phyloP scores from a whole-genome alignment of 2,888 invertebrate species.

The Sphaerophoria taeniata region DNA sequence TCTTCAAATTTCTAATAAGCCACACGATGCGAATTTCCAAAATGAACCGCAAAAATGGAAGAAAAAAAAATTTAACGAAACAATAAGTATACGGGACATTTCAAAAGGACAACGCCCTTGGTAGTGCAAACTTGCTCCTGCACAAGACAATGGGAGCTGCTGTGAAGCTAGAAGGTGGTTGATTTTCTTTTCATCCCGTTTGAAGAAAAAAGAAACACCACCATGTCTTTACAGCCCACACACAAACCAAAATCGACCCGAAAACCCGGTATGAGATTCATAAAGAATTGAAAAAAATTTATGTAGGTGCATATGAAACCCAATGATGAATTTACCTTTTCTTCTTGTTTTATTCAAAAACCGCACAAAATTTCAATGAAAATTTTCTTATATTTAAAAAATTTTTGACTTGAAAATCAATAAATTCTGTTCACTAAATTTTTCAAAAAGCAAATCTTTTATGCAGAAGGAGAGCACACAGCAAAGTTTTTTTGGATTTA shows the following conservation, averaged over 20 bases:
- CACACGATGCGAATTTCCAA: slow-evolving; percentile 25
- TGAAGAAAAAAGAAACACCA: slow-evolving; percentile 22
- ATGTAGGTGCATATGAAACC: not conserved
- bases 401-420: slow-evolving; percentile 63
- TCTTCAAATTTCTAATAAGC: not conserved
- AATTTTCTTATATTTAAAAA: slow-evolving; percentile 31
- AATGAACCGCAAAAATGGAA: slow-evolving; percentile 23
- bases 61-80: slow-evolving; percentile 22
- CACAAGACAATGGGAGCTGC: not conserved
- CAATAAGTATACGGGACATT: slow-evolving; percentile 37
- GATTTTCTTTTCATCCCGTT: slow-evolving; percentile 20
- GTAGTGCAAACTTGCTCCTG: slow-evolving; percentile 33
- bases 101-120: slow-evolving; percentile 77
- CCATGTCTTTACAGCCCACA: not conserved
- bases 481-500: slow-evolving; percentile 24
- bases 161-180: slow-evolving; percentile 24
- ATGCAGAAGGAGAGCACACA: slow-evolving; percentile 57
- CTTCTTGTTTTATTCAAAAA: slow-evolving; percentile 28
- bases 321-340: slow-evolving; percentile 48
- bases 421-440: slow-evolving; percentile 32
- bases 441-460: slow-evolving; percentile 19
- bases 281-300: not conserved
- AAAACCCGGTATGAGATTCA: slow-evolving; percentile 4
- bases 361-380: slow-evolving; percentile 66
- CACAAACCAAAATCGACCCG: slow-evolving; percentile 39